Evolutionary conservation across 2,113 vertebrate genomes (phyloP).

Genomic region (Microtus richardsoni): DNA sequence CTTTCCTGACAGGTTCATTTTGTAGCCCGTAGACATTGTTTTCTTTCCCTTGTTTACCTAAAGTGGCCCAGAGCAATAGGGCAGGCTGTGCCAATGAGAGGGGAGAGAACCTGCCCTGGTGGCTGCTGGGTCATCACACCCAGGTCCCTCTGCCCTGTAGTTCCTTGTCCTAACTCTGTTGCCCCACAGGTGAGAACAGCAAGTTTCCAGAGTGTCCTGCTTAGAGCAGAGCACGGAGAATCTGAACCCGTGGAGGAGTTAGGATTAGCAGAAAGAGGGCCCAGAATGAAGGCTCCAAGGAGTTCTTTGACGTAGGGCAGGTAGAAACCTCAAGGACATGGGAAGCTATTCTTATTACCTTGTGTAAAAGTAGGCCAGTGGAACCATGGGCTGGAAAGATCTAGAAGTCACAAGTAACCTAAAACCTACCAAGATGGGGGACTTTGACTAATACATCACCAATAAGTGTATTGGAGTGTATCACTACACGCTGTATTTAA

Average conservation of each 20-base stretch:
- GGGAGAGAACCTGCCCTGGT: constrained; percentile 62
- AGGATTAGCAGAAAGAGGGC: neutral
- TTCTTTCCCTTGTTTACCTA: constrained; percentile 86
- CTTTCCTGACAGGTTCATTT: constrained; percentile 81
- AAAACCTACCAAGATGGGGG: neutral
- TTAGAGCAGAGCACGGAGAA: neutral
- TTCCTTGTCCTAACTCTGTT: neutral
- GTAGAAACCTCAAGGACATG: neutral
- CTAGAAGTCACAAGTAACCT: neutral
- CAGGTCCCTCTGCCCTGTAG: neutral
- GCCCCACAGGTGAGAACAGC: neutral
- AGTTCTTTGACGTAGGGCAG: neutral
- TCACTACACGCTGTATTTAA: neutral
- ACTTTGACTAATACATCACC: neutral
- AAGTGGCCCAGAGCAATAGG: constrained; percentile 81
- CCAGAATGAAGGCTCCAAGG: neutral
- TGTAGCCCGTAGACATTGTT: constrained; percentile 75
- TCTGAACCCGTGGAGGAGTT: neutral
- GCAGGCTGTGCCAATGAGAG: constrained; percentile 66
- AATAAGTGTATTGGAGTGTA: neutral
- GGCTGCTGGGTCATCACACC: constrained; percentile 65
- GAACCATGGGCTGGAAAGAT: neutral
- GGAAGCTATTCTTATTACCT: neutral
- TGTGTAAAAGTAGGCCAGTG: neutral
- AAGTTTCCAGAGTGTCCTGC: neutral